Percentiles rank a stretch among this genome's conserved stretches.
These are phyloP conservation scores for Mirounga angustirostris DNA, from an alignment of 2,113 vertebrate species.

Conservation along the genomic window DNA sequence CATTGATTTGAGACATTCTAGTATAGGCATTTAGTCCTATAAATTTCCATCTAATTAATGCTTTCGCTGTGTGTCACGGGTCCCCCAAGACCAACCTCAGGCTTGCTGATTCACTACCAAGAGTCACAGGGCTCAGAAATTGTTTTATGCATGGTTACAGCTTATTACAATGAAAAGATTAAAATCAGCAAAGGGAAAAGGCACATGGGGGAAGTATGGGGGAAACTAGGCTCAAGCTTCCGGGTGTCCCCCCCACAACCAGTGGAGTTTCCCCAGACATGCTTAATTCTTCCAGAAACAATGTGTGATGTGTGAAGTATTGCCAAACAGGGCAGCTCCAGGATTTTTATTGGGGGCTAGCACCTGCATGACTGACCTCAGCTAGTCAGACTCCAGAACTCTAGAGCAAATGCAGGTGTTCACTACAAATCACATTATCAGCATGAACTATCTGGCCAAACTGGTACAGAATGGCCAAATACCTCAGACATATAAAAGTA, in stretches of 20 bases:
- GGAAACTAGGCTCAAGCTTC: neutral
- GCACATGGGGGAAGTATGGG: neutral
- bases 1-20: conserved; percentile 20
- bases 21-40: neutral
- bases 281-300: neutral
- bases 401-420: neutral
- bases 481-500: neutral
- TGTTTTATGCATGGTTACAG: neutral
- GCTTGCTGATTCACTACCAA: neutral
- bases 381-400: neutral
- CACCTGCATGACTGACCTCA: neutral
- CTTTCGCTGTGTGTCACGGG: neutral
- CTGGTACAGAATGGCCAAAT: neutral
- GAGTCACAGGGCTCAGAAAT: neutral
- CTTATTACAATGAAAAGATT: neutral
- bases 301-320: neutral
- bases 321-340: neutral
- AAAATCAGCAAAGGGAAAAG: neutral
- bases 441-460: neutral
- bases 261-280: neutral
- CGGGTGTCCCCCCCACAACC: neutral
- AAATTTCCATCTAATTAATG: neutral
- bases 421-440: neutral
- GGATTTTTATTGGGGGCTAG: neutral
- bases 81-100: neutral